Evolutionary conservation across 2,888 invertebrate species (phyloP).

Genomic region (Athalia cordata): DNA sequence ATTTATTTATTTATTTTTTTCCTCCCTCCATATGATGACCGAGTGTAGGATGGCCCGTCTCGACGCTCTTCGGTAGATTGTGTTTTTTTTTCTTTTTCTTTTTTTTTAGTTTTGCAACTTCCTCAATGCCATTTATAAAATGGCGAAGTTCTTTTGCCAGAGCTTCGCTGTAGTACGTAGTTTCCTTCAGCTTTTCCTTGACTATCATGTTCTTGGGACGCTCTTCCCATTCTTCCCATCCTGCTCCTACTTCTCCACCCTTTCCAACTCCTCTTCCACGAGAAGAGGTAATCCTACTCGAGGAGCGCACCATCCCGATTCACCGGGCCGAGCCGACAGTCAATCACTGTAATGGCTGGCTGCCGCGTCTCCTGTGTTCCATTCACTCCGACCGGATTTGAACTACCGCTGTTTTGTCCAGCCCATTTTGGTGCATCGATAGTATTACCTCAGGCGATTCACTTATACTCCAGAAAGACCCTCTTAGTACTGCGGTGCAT

Average conservation of each 20-base stretch:
- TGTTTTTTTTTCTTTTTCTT: too few species aligned
- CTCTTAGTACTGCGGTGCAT: too few species aligned
- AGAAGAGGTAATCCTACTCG: slow-evolving; percentile 46
- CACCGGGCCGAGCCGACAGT: slow-evolving; percentile 43
- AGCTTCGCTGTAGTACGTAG: neutral
- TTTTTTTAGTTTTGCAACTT: neutral
- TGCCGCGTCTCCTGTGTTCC: slow-evolving; percentile 44
- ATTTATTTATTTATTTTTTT: neutral
- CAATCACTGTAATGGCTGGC: slow-evolving; percentile 49
- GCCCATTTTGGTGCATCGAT: neutral
- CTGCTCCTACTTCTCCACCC: neutral
- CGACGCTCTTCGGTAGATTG: neutral
- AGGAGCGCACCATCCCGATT: slow-evolving; percentile 44
- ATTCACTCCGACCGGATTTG: slow-evolving; percentile 39
- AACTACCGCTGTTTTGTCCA: slow-evolving; percentile 3
- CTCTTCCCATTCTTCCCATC: neutral
- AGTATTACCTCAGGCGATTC: too few species aligned
- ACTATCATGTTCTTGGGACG: slow-evolving; percentile 26
- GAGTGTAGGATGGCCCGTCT: neutral
- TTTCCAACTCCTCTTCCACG: slow-evolving; percentile 29
- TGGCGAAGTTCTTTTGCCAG: slow-evolving; percentile 9
- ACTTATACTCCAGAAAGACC: too few species aligned
- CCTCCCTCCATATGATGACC: neutral
- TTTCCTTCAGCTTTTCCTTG: slow-evolving; percentile 25
- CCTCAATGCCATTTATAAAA: neutral